Evolutionary conservation across 2,888 invertebrate species (phyloP).

Genomic region (Hofmannophila pseudospretella): DNA sequence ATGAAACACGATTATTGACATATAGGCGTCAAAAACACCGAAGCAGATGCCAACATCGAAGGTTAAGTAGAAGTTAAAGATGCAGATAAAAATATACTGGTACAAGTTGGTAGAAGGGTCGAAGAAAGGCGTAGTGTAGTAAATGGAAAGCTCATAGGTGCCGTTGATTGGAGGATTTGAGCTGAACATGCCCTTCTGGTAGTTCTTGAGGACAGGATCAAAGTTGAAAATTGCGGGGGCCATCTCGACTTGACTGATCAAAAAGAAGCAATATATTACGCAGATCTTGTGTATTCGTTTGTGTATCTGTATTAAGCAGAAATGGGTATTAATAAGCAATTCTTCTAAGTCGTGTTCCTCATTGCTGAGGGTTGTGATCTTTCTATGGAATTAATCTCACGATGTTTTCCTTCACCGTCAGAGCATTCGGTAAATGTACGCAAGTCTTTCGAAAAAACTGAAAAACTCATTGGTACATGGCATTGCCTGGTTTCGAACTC

Average conservation of each 20-base stretch:
- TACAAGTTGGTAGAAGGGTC: no score
- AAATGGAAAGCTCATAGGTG: slow-evolving; percentile 17
- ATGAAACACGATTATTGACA: slow-evolving; percentile 25
- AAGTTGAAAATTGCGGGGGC: slow-evolving; percentile 17
- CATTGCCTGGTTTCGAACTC: no score
- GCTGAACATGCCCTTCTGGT: slow-evolving; percentile 13
- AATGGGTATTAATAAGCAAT: no score
- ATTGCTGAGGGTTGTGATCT: no score
- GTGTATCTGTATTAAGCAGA: slow-evolving; percentile 22
- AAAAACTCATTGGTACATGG: no score
- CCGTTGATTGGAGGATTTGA: slow-evolving; percentile 11
- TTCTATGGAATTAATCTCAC: no score
- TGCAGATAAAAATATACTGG: slow-evolving; percentile 12
- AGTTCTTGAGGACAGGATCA: slow-evolving; percentile 22
- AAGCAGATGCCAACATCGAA: slow-evolving; percentile 12
- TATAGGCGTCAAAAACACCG: slow-evolving; percentile 21
- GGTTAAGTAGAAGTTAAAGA: slow-evolving; percentile 16
- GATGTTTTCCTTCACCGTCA: no score
- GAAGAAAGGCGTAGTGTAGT: no score
- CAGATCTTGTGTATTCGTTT: slow-evolving; percentile 19
- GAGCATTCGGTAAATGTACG: no score
- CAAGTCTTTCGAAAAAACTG: no score
- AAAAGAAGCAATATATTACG: slow-evolving; percentile 17
- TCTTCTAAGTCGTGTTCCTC: no score
- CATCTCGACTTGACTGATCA: slow-evolving; percentile 10